Base-by-base conservation (phyloP, 2,888 invertebrate genomes). In the Yponomeuta plumbellus region DNA sequence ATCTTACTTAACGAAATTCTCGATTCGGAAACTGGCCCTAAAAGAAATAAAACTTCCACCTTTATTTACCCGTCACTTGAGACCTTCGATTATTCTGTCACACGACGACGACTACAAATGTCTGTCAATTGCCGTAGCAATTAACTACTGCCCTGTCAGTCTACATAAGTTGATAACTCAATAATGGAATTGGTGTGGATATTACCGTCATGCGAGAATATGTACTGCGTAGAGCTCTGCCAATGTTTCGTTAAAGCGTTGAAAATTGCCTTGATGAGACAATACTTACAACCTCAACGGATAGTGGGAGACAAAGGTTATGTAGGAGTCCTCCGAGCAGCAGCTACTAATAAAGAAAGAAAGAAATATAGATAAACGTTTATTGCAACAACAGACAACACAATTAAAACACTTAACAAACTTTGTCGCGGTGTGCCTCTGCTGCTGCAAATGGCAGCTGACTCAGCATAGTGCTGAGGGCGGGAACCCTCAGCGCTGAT, bases 121-220 rank as follows among this genome's bases (percentile, higher is more conserved):
- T 71, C 23, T 70, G 44, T 17, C 44, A 17, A 52, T 52, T 17
- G 71, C 74, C 69, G 65, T 13, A 17, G 44, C 44, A 52, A 52
- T 52, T 52, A 17, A 4, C 5, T 34, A 34, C 34, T 34, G 34
- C 8, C 13, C 44, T 52, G 44, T 52, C 44, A 52, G 44, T 17
- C 17, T 52, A 52, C 17, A 52, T 52, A 52, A 52, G 44, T 52
- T 52, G 13, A 52, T 52, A 17, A 52, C 44, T 52, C 44, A 52
- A 52, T 52, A 52, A 52, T 17, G 44, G 44, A 17, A 52, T 52
- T 52, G 44, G 44, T 17, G 17, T 17, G 13, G 44, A 17, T 52
- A 52, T 52, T 52, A 52, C 5, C 44, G 44, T 52, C 44, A 52
- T 52, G 44, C 17, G 4, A 52, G 44, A 17, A 17, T 52, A 17